These are phyloP conservation scores for Aethes cnicana DNA, from an alignment of 2,888 invertebrate species.

Conservation along the genomic window DNA sequence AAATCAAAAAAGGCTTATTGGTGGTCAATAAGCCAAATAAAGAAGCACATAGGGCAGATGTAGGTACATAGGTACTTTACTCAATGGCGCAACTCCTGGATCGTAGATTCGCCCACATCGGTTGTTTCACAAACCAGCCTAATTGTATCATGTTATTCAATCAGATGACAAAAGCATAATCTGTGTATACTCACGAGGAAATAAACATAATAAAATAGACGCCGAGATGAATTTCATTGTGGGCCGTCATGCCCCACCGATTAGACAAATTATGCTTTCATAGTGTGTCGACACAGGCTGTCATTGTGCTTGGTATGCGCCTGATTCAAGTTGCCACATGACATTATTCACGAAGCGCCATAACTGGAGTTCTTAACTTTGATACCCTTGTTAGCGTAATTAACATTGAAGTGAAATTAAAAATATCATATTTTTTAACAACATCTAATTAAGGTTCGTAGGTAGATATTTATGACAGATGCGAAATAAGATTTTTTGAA, in stretches of 20 bases:
- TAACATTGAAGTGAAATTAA: too few relatives aligned
- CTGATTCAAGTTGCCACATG: slow-evolving; percentile 28
- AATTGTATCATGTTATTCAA: slow-evolving; percentile 30
- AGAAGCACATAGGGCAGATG: too few relatives aligned
- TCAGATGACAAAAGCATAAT: slow-evolving; percentile 33
- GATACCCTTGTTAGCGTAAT: slow-evolving; percentile 19
- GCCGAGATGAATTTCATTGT: slow-evolving; percentile 44
- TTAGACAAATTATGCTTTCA: slow-evolving; percentile 43
- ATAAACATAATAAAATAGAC: too few relatives aligned
- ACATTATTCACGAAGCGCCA: slow-evolving; percentile 26
- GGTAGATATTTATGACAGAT: too few relatives aligned
- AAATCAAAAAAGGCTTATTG: neutral
- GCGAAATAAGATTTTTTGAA: too few relatives aligned
- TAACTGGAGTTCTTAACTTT: slow-evolving; percentile 16
- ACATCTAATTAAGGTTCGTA: too few relatives aligned
- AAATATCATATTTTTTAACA: too few relatives aligned
- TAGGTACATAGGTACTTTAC: too few relatives aligned
- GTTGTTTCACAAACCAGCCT: slow-evolving; percentile 23
- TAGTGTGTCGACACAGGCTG: slow-evolving; percentile 32
- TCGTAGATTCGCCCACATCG: slow-evolving; percentile 3
- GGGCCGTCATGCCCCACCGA: slow-evolving; percentile 40
- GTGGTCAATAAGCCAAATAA: too few relatives aligned
- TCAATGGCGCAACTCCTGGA: too few relatives aligned
- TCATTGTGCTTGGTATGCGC: slow-evolving; percentile 13
- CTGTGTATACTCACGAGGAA: slow-evolving; percentile 25